Evolutionary conservation across 2,797 vertebrate species (phyloP), one percentile per base, ranked within the genome.

Genomic region (Enteromius afrohamiltoni): DNA sequence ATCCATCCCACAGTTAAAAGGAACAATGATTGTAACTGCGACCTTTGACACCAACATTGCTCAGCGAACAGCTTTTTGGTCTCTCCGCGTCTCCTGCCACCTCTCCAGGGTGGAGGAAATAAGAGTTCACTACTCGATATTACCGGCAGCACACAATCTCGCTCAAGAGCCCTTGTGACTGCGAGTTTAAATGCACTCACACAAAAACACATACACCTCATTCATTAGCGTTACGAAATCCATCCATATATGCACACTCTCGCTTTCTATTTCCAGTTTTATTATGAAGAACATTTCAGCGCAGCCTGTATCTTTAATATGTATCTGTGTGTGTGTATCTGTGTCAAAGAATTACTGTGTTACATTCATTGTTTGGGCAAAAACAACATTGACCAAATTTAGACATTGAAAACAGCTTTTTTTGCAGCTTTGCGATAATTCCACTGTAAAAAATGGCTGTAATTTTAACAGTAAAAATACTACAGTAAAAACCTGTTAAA

Each of bases 41-140:
- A 83, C 82, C 82, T 83, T 60, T 83, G 82, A 77, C 74, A 77
- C 9, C 1, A 62, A 83, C 74, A 68, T 55, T 13, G 65, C 79
- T 71, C 40, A 1, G 40, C 17, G 79, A 47, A 55, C 62, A 55
- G 73, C n/a, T 55, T 68, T 83, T 34, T 83, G 73, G 62, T 76
- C 71, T 77, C 55, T 60, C 37, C 4, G 3, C 34, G 53, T 80
- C 55, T 70, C 21, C 45, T 45, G 81, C 37, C 71, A 75, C 45
- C 45, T 82, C 80, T 82, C 71, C 47, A 67, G 71, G 60, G n/a
- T 67, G 71, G 60, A 74, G 29, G 60, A 51, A 82, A 82, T 65
- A 82, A 49, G 68, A 64, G 69, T 82, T 74, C 21, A n/a, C 68
- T 21, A 11, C 80, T 74, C 58, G 6, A 51, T 82, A 82, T 74